These are phyloP conservation scores for Shinisaurus crocodilurus DNA, from an alignment of 2,113 vertebrate species.

Conservation along the genomic window DNA sequence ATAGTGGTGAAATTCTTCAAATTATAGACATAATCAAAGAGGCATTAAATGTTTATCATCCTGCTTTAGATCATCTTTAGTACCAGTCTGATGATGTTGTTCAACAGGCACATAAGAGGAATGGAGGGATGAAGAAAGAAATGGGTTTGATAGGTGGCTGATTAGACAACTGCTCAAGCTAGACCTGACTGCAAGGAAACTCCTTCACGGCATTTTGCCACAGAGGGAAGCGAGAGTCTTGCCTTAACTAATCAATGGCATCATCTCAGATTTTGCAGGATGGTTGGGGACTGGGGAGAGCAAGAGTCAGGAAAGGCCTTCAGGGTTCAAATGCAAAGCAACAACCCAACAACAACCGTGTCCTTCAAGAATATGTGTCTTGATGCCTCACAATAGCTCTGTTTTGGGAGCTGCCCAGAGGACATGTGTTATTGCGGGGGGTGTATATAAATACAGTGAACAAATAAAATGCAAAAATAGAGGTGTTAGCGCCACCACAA, in stretches of 20 bases:
- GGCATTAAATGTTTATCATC: not conserved
- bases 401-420: no score
- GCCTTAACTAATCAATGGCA: no score
- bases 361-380: no score
- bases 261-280: no score
- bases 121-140: not conserved
- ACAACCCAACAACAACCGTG: no score
- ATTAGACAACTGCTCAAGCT: not conserved
- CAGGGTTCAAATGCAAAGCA: no score
- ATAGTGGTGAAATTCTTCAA: slow-evolving; percentile 16
- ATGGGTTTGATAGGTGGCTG: not conserved
- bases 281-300: no score
- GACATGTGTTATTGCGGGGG: no score
- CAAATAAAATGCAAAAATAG: no score
- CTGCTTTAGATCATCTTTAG: slow-evolving; percentile 29
- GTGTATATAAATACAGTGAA: not conserved
- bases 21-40: not conserved
- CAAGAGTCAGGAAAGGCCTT: no score
- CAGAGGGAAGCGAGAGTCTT: not conserved
- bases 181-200: slow-evolving; percentile 5
- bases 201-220: not conserved
- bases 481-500: not conserved
- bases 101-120: not conserved
- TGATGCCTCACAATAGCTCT: no score
- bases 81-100: slow-evolving; percentile 19